These are phyloP conservation scores for Etia nguti DNA, from an alignment of 2,113 vertebrate genomes.

Conservation along the genomic window DNA sequence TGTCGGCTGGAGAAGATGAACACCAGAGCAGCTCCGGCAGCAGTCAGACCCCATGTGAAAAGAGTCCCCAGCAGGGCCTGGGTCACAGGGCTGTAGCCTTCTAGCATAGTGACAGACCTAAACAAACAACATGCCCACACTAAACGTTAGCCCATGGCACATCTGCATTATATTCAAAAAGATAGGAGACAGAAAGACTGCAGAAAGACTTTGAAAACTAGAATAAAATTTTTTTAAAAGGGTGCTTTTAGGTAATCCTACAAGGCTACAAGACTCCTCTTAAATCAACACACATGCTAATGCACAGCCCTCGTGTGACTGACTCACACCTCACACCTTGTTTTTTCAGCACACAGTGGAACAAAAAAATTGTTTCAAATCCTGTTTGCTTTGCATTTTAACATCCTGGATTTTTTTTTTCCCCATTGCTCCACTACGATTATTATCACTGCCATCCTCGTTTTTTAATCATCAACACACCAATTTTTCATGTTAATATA, in stretches of 20 bases:
- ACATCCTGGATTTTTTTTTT: background rate
- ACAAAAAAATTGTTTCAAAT: background rate
- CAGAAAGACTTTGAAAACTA: background rate
- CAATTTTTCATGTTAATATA: background rate
- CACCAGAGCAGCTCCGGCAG: constrained; percentile 86
- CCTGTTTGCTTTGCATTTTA: constrained; percentile 28
- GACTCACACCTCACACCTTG: background rate
- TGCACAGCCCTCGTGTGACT: background rate
- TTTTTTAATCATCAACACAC: background rate
- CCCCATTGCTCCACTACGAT: background rate
- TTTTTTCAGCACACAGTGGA: background rate
- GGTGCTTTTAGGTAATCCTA: background rate
- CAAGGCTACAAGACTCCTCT: background rate
- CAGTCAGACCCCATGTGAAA: constrained; percentile 92
- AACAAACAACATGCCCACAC: background rate
- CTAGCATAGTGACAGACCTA: constrained; percentile 79
- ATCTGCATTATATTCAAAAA: background rate
- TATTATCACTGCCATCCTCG: background rate
- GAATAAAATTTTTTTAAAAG: background rate
- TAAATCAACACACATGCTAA: background rate
- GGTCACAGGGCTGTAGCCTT: constrained; percentile 76
- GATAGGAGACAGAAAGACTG: background rate
- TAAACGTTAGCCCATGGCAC: background rate
- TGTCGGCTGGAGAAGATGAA: constrained; percentile 88
- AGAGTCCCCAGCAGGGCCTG: constrained; percentile 89